Percentiles rank a stretch among this genome's conserved stretches.
These are phyloP conservation scores for Dromiciops gliroides DNA, from an alignment of 2,113 vertebrate species.

Conservation along the genomic window DNA sequence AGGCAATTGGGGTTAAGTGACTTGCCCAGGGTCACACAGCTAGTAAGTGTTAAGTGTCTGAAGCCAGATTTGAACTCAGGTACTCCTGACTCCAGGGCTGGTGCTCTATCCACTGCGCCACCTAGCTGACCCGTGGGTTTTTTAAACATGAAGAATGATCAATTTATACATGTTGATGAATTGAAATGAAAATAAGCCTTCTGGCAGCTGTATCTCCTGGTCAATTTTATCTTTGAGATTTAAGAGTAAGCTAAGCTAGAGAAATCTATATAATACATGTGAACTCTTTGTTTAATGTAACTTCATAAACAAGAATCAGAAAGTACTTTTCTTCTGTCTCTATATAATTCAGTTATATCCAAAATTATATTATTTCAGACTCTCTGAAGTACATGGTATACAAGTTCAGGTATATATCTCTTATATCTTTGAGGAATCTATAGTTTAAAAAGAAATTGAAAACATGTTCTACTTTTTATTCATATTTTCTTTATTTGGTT, in stretches of 20 bases:
- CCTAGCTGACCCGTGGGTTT: no score
- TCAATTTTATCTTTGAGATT: slow-evolving; percentile 26
- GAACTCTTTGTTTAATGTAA: background rate
- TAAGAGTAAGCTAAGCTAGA: background rate
- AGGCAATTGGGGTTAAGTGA: no score
- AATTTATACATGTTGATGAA: background rate
- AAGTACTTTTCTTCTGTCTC: background rate
- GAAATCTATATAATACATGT: slow-evolving; percentile 19
- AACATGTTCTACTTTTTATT: background rate
- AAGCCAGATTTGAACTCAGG: no score
- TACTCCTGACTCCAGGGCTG: no score
- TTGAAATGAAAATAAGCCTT: background rate
- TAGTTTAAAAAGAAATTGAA: background rate
- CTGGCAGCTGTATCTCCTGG: background rate
- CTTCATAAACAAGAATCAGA: background rate
- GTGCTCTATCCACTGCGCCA: no score
- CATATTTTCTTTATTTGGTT: background rate
- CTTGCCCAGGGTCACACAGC: no score
- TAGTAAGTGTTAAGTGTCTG: no score
- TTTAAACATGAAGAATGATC: background rate
- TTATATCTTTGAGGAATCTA: slow-evolving; percentile 3
- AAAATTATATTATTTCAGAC: background rate
- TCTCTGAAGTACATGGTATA: background rate
- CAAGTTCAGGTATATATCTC: no score
- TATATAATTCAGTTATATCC: background rate